Base-by-base conservation (phyloP, 2,113 vertebrate genomes). In the Blennius ocellaris region DNA sequence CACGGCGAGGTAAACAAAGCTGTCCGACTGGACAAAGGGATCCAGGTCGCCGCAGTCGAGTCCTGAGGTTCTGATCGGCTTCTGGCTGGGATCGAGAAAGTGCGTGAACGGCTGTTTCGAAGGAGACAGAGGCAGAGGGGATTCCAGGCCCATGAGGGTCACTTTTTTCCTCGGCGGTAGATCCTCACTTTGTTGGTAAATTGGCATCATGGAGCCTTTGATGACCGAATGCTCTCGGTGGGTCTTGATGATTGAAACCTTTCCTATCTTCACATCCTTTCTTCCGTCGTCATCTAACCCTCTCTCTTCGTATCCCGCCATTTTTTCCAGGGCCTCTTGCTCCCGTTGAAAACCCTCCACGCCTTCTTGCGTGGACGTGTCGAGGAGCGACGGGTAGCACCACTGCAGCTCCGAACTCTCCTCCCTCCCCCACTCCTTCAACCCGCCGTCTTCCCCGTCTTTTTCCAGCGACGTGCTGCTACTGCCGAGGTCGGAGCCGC, bases 1-100 rank as follows among this genome's bases (percentile, higher is more conserved):
- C 38, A 94, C 94, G 0, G 94, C 94, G 8, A 94, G 88, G 79
- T 94, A 94, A 62, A 94, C 92, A 69, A 94, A 94, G 80, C 93
- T 94, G 52, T 94, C 94, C 0, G 93, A 92, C 0, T 93, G 88
- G 36, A 92, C 89, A 10, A 93, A 94, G 7, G 94, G 91, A 83
- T 94, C 94, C 37, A 93, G 30, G 69, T 94, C 92, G 3, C 86
- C 80, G 37, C 92, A 92, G 78, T 93, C 90, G 50, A 93, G 80
- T 53, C 90, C 87, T 49, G 78, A 84, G 75, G 58, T 89, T 83
- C 85, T 81, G 52, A 86, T 73, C 49, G 87, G 82, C 37, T 90
- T 91, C 67, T 90, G 90, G 12, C 80, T 87, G 7, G 84, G 86
- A 37, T 90, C 84, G 15, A 83, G 55, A 44, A 86, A 47, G 50